Conservation (phyloP, 2,888 invertebrate species). For the Rhyacophila evoluta region DNA sequence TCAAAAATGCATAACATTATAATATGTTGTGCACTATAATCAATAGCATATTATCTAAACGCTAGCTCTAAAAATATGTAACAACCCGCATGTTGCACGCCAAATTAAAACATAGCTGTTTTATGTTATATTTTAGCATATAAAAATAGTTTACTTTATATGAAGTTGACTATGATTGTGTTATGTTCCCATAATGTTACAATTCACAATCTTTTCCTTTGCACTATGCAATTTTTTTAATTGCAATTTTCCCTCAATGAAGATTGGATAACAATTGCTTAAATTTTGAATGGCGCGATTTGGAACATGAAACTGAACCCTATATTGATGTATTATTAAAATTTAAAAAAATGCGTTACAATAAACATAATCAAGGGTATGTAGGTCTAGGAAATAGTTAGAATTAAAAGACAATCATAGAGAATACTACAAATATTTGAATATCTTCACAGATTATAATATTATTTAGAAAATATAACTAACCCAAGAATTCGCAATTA, state of each 20-base stretch:
- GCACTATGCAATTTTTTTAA: too few relatives aligned
- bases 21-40: neutral
- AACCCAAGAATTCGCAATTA: slow-evolving; percentile 45
- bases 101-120: neutral
- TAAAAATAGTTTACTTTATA: neutral
- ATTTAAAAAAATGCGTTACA: too few relatives aligned
- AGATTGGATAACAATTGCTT: too few relatives aligned
- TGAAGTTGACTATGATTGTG: neutral
- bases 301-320: too few relatives aligned
- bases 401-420: too few relatives aligned
- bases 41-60: neutral
- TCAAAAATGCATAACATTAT: neutral
- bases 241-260: too few relatives aligned
- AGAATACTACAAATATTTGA: neutral
- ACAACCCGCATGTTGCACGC: neutral
- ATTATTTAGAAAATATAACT: too few relatives aligned
- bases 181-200: neutral
- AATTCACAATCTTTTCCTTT: too few relatives aligned
- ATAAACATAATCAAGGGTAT: too few relatives aligned
- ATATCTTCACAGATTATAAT: neutral
- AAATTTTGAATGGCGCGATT: too few relatives aligned
- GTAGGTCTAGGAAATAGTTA: too few relatives aligned
- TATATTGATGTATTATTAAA: too few relatives aligned
- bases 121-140: neutral
- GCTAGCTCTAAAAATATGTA: neutral